These are phyloP conservation scores for Harlomillsia oculata DNA, from an alignment of 1,140 invertebrate species.

Conservation along the genomic window DNA sequence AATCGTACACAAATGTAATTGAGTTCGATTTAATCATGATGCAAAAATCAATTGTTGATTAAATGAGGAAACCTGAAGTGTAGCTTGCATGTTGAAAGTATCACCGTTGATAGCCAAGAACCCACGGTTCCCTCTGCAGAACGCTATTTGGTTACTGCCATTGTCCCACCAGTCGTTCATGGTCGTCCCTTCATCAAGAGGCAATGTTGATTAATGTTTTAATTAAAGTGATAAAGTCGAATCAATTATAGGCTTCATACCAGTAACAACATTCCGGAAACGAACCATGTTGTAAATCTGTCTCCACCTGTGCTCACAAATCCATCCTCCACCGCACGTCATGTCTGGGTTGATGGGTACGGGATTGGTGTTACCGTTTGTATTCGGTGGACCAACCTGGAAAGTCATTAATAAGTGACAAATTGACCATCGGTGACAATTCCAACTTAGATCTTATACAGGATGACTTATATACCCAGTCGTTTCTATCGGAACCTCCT, in stretches of 20 bases:
- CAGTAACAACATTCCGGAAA: slow-evolving; percentile 56
- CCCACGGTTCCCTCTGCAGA: slow-evolving; percentile 39
- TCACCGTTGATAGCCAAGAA: slow-evolving; percentile 44
- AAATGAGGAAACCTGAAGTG: no score
- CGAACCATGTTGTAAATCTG: slow-evolving; percentile 65
- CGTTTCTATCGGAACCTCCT: slow-evolving; percentile 7
- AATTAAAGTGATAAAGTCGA: neutral
- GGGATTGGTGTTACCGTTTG: slow-evolving; percentile 51
- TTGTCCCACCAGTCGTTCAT: slow-evolving; percentile 43
- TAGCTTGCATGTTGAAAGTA: slow-evolving; percentile 27
- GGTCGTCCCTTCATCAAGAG: slow-evolving; percentile 25
- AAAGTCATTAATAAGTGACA: neutral
- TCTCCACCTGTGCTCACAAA: slow-evolving; percentile 81
- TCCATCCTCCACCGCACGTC: slow-evolving; percentile 67
- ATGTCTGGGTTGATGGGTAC: slow-evolving; percentile 55
- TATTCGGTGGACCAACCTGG: slow-evolving; percentile 52
- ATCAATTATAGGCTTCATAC: slow-evolving; percentile 20
- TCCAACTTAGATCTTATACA: no score
- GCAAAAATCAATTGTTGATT: no score
- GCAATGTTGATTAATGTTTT: neutral
- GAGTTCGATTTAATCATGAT: no score
- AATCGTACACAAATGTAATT: no score
- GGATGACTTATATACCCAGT: slow-evolving; percentile 7
- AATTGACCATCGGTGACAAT: no score
- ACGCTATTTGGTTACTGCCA: slow-evolving; percentile 41